Percentiles rank a stretch among this genome's conserved stretches.
These are phyloP conservation scores for Biston betularia DNA, from an alignment of 2,888 invertebrate species.

Conservation along the genomic window DNA sequence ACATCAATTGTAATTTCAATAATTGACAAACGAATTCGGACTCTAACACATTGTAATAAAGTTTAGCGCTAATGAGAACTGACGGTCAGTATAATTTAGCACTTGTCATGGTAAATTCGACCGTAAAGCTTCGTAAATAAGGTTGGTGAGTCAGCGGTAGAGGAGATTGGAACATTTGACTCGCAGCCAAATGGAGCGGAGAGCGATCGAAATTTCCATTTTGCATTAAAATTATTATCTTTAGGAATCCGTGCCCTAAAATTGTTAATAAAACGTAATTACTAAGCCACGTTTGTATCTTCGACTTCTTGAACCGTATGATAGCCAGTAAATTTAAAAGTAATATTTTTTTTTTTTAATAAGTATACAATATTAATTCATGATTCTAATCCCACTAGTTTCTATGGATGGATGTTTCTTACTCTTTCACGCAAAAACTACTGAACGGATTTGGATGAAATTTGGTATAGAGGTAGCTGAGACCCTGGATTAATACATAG, in stretches of 20 bases:
- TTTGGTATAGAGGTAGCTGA: too few species aligned
- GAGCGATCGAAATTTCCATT: slow-evolving; percentile 41
- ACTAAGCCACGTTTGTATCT: neutral
- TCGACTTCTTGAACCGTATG: too few species aligned
- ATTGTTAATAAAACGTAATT: neutral
- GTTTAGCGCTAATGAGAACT: slow-evolving; percentile 39
- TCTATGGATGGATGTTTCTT: too few species aligned
- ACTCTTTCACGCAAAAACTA: too few species aligned
- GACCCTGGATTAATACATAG: too few species aligned
- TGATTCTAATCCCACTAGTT: too few species aligned
- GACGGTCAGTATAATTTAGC: slow-evolving; percentile 33
- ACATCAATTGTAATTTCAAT: slow-evolving; percentile 28
- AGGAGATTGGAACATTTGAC: slow-evolving; percentile 42
- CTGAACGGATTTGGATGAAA: too few species aligned
- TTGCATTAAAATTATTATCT: slow-evolving; percentile 43
- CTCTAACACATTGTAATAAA: slow-evolving; percentile 40
- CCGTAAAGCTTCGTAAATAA: slow-evolving; percentile 26
- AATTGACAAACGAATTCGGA: slow-evolving; percentile 43
- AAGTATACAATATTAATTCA: too few species aligned
- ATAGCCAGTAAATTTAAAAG: too few species aligned
- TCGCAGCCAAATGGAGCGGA: slow-evolving; percentile 44
- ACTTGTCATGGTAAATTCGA: slow-evolving; percentile 26
- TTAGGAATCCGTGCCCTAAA: neutral
- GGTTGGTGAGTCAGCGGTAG: slow-evolving; percentile 5
- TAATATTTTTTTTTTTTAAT: neutral